Base-by-base conservation (phyloP, 1,140 invertebrate species). In the Caerostris extrusa region DNA sequence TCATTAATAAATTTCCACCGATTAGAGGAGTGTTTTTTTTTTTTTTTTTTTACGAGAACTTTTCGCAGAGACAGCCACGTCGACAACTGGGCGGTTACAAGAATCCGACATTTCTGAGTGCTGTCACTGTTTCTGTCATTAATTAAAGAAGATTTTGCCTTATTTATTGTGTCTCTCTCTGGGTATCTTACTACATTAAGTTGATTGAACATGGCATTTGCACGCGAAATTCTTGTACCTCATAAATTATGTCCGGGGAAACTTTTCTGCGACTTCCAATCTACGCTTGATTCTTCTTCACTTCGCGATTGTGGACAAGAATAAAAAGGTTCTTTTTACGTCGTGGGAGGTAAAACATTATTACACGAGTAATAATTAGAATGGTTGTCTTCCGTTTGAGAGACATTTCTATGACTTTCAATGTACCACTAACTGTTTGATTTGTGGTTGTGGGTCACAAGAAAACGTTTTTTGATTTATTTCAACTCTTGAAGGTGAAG, bases 71-170 rank as follows among this genome's bases (percentile, higher is more conserved):
- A 19, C 8, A 57, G 3, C 3, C 12, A 12, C 61, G 86, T 64
- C 86, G 86, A 88, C 86, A 88, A 64, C 34, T 85, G 86, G 86
- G 86, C 86, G 86, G 19, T 50, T 34, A 50, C 12, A 17, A 64
- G 60, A 64, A 61, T 64, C 86, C 60, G 60, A 88, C 86, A 67
- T 88, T 88, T 88, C 86, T 88, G 50, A 50, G 8, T 50, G 14
- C 86, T 85, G 83, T 85, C 83, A 57, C 83, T 85, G 83, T 85
- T 85, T 85, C 56, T 3, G 5, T 85, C 83, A 85, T 85, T 85
- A 85, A 85, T 85, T 58, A 85, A 19, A 5, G 53, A 60, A 19
- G 7, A 85, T 85, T n/a, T 12, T 85, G 83, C 57, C 34, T 85
- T 85, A 58, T 85, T 58, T 85, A 50, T 58, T 34, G 77, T 67